These are phyloP conservation scores for Agrotis ipsilon DNA, from an alignment of 2,888 invertebrate species.

Conservation along the genomic window DNA sequence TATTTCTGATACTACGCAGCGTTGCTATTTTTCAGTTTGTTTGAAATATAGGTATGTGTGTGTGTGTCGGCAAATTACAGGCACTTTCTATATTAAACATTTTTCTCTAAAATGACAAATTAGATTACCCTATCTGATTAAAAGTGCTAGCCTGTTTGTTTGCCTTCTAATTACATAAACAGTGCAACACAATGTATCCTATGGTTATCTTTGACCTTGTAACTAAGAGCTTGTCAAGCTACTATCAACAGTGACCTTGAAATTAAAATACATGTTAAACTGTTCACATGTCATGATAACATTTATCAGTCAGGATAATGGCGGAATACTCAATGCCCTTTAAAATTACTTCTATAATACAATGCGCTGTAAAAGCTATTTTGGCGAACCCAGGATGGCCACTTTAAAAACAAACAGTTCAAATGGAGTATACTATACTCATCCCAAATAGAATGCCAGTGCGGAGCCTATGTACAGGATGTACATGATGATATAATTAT, in stretches of 20 bases:
- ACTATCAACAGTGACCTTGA: constrained; percentile 48
- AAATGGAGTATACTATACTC: too few species aligned
- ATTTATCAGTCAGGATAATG: constrained; percentile 38
- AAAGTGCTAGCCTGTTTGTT: background rate
- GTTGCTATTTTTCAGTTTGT: background rate
- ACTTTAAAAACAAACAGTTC: too few species aligned
- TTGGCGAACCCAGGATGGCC: background rate
- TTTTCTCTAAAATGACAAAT: background rate
- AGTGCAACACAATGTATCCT: constrained; percentile 4
- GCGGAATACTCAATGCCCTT: constrained; percentile 30
- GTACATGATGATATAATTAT: too few species aligned
- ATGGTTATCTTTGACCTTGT: constrained; percentile 13
- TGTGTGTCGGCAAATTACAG: too few species aligned
- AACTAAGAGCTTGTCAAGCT: constrained; percentile 28
- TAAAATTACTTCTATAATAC: constrained; percentile 13
- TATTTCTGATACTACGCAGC: background rate
- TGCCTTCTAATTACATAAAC: background rate
- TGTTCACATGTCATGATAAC: constrained; percentile 47
- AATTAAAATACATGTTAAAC: constrained; percentile 40
- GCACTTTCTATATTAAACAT: background rate
- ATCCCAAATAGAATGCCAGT: too few species aligned
- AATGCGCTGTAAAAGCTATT: background rate
- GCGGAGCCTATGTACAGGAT: too few species aligned
- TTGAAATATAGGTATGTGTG: background rate
- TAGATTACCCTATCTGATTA: background rate